Evolutionary conservation across 2,888 invertebrate genomes (phyloP), one percentile per base, ranked within the genome.

Genomic region (Mythimna loreyi): DNA sequence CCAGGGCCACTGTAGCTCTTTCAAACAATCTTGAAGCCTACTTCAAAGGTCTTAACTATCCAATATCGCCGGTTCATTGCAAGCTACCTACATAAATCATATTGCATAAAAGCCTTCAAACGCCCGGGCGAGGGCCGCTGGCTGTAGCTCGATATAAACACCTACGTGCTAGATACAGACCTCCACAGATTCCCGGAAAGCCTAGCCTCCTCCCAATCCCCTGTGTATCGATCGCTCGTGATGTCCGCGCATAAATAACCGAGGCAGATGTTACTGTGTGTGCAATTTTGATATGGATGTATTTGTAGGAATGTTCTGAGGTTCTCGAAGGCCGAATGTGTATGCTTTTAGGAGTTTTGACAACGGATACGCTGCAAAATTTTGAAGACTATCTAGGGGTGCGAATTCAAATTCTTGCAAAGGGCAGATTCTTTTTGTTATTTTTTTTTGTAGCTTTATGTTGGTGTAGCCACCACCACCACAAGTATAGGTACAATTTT

Each of bases 221-320:
- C 71, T 66, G 72, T 66, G 71, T 77, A 84, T 84, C 75, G 82
- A 83, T 73, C 80, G 58, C 8, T 52, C 43, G 40, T 45, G 59
- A 65, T 80, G 76, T 60, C 76, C 70, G 78, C 78, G 76, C 77
- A 75, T 76, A 70, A 75, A 77, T 80, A 70, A 40, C 28, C 70
- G 70, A 61, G 56, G 50, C 59, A 40, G 25, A 66, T 75, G 43
- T 53, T 56, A 53, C 52, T 62, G 61, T 55, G 61, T 55, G 53
- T 63, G 55, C 69, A 52, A 13, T 62, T 62, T n/a, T 47, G 40
- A 49, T 55, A 19, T 47, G 45, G 45, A 28, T 21, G 25, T 65
- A 16, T 47, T 43, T 57, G n/a, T 6, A 25, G 49, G 23, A 47
- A 59, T 69, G 64, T 50, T 53, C 49, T 25, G n/a, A 25, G 36